Evolutionary conservation across 2,797 vertebrate species (phyloP).

Genomic region (Amazonetta brasiliensis): DNA sequence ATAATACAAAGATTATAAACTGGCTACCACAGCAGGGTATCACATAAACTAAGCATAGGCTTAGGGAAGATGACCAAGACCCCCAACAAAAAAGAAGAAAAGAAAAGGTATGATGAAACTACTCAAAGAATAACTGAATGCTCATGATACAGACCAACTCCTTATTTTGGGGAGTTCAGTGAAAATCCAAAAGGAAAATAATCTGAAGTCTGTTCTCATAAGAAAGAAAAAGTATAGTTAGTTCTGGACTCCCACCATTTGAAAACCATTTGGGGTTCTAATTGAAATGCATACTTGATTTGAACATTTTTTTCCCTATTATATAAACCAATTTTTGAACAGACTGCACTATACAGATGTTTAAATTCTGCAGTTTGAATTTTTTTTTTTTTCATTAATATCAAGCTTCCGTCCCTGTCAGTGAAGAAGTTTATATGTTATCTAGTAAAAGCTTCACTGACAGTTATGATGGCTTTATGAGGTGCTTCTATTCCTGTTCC

Average conservation of each 20-base stretch:
- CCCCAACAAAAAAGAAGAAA: neutral
- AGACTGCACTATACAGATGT: neutral
- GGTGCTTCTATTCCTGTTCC: neutral
- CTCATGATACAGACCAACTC: neutral
- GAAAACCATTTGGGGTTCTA: neutral
- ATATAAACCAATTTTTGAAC: neutral
- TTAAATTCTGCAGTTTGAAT: neutral
- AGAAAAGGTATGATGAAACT: neutral
- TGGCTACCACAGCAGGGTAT: neutral
- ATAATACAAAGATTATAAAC: neutral
- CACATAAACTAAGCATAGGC: neutral
- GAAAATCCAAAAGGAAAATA: neutral
- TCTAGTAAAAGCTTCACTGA: neutral
- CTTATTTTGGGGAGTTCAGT: neutral
- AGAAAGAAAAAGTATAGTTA: neutral
- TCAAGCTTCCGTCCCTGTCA: neutral
- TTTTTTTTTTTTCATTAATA: neutral
- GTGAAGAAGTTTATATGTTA: neutral
- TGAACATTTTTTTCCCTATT: neutral
- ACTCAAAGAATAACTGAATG: neutral
- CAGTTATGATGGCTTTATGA: neutral
- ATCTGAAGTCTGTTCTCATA: neutral
- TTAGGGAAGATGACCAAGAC: neutral
- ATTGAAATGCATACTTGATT: neutral
- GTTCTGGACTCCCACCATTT: neutral